phyloP scores from a whole-genome alignment of 2,888 invertebrate genomes.

The Cremastinae sp. region DNA sequence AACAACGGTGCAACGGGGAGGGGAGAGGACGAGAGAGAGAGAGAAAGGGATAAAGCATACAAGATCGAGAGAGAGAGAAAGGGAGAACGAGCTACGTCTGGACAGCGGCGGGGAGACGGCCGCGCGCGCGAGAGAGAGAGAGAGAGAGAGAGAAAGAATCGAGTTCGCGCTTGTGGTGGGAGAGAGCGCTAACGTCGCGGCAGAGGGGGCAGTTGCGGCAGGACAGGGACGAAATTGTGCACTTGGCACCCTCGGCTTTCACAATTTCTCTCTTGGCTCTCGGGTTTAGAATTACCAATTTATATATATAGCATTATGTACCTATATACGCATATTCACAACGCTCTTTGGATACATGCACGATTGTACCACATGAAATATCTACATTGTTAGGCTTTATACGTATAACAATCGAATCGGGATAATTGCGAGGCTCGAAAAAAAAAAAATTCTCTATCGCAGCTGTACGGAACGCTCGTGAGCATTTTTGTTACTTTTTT shows the following conservation, averaged over 20 bases:
- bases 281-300: neutral
- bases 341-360: neutral
- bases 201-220: conserved; percentile 71
- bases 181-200: conserved; percentile 55
- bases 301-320: neutral
- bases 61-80: too few species aligned
- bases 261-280: conserved; percentile 13
- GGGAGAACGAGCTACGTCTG: conserved; percentile 41
- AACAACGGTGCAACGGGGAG: conserved; percentile 68
- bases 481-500: neutral
- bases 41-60: conserved; percentile 61
- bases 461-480: neutral
- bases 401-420: too few species aligned
- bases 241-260: conserved; percentile 39
- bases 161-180: conserved; percentile 66
- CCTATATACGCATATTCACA: neutral
- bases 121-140: conserved; percentile 39
- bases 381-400: too few species aligned
- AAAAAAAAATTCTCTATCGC: neutral
- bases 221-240: conserved; percentile 70
- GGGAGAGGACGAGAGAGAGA: conserved; percentile 62
- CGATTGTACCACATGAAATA: too few species aligned
- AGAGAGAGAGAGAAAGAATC: conserved; percentile 58
- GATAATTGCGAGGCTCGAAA: too few species aligned
- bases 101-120: conserved; percentile 21